Conservation (phyloP, 2,113 vertebrate genomes). For the Lampris megalopsis region DNA sequence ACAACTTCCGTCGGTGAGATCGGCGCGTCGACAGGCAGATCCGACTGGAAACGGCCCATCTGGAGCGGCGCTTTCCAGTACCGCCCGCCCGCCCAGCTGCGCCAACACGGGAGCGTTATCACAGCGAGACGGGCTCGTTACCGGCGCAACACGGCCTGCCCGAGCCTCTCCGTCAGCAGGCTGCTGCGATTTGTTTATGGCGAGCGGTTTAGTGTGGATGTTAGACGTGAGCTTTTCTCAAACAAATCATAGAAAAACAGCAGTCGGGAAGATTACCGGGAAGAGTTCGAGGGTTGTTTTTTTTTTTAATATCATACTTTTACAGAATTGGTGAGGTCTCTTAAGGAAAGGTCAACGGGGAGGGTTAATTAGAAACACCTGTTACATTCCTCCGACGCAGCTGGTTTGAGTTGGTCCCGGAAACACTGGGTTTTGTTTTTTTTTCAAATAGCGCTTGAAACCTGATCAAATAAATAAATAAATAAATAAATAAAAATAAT, state of each 20-base stretch:
- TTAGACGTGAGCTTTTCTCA: not conserved
- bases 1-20: no score
- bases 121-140: slow-evolving; percentile 31
- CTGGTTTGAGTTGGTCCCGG: slow-evolving; percentile 52
- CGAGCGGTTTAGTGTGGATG: not conserved
- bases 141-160: slow-evolving; percentile 36
- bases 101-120: slow-evolving; percentile 59
- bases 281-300: slow-evolving; percentile 16
- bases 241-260: not conserved
- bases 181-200: not conserved
- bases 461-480: not conserved
- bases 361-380: slow-evolving; percentile 68
- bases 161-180: slow-evolving; percentile 1
- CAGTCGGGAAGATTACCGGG: not conserved
- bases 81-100: slow-evolving; percentile 56
- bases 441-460: no score
- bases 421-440: slow-evolving; percentile 3
- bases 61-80: not conserved
- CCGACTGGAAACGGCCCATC: not conserved
- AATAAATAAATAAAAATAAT: not conserved
- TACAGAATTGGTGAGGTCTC: slow-evolving; percentile 15
- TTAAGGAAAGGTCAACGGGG: slow-evolving; percentile 35
- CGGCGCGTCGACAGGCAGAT: no score
- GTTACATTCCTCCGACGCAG: slow-evolving; percentile 54
- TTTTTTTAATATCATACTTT: not conserved